Evolutionary conservation across 2,888 invertebrate genomes (phyloP), one percentile per base, ranked within the genome.

Genomic region (Thymelicus acteon): DNA sequence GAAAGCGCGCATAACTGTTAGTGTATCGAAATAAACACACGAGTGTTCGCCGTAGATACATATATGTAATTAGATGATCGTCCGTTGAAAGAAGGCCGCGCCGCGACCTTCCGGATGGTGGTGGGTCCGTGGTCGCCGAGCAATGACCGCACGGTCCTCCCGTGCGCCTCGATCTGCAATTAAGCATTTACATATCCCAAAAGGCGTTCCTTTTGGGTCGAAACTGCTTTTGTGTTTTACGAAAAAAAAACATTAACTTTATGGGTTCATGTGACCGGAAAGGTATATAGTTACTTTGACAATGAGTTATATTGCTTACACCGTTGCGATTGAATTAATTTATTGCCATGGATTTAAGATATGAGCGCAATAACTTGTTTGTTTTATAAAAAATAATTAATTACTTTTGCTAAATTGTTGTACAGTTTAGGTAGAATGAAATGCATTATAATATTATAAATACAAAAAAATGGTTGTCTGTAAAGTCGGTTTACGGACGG

Each of bases 1-100:
- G 90, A 91, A 90, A 92, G 89, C 85, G 86, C 85, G 88, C 82
- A 87, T 91, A 91, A 91, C 91, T 91, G 91, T 92, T 84, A 85
- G 87, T 83, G 85, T 85, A 87, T 89, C 82, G 88, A 83, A 87
- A 88, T 91, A 91, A 91, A 89, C 86, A 89, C 86, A 89, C 13
- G 90, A 90, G 89, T 91, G 87, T 82, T 80, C 83, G 87, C 78
- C 80, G 81, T 85, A 85, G 81, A 81, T 81, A 54, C 44, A 77
- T 81, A 19, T 2, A 19, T 19, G 2, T 19, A 19, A 83, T 87
- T 85, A 86, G 82, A 77, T 75, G 85, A 82, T 86, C 85, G 84
- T 80, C 83, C 82, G 85, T 78, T 84, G 85, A 90, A 92, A 93
- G 92, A 93, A 93, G 93, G 93, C 89, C 93, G 91, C 86, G 83